Conservation (phyloP, 2,797 vertebrate species). For the Urophycis tenuis region DNA sequence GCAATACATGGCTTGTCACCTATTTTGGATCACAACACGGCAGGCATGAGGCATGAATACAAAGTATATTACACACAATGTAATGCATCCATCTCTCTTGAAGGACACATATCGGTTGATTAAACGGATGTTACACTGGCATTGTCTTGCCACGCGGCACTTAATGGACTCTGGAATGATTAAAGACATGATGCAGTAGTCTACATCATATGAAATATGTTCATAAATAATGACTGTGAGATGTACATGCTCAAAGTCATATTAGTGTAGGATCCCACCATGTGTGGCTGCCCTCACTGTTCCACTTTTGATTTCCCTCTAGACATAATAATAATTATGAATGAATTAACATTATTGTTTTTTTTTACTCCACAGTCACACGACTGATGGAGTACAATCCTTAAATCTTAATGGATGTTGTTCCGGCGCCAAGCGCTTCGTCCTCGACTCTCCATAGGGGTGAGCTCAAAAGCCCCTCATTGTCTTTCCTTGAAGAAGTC, state of each 20-base stretch:
- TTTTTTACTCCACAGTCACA: conserved; percentile 41
- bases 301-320: background rate
- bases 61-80: too few species aligned
- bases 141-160: background rate
- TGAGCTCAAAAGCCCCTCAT: conserved; percentile 40
- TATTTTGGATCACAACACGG: too few species aligned
- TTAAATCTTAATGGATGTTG: conserved; percentile 43
- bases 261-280: background rate
- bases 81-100: background rate
- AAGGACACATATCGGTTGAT: background rate
- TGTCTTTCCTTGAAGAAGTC: conserved; percentile 37
- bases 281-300: background rate
- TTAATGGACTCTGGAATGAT: too few species aligned
- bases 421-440: conserved; percentile 31
- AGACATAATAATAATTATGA: background rate
- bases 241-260: background rate
- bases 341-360: conserved; percentile 30
- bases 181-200: background rate
- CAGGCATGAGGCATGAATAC: too few species aligned
- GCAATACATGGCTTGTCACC: too few species aligned
- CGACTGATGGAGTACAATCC: conserved; percentile 26
- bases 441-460: conserved; percentile 32
- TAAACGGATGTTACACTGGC: background rate
- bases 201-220: too few species aligned
- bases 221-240: background rate